Conservation (phyloP, 2,888 invertebrate species). For the Orchesellides sinensis region DNA sequence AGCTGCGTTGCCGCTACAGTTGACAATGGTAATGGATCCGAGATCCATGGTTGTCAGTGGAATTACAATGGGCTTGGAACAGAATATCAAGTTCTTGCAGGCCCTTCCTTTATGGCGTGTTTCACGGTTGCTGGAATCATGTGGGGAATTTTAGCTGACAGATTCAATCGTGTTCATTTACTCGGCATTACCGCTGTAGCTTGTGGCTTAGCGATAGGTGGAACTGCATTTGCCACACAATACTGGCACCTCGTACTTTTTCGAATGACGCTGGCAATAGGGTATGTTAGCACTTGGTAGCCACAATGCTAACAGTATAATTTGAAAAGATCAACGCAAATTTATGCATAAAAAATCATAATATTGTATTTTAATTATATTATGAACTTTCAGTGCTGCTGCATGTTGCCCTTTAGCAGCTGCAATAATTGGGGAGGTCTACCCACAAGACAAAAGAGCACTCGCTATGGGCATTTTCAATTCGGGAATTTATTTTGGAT, state of each 20-base stretch:
- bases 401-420: constrained; percentile 93
- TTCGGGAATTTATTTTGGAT: constrained; percentile 97
- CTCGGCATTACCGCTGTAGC: constrained; percentile 87
- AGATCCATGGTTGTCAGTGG: constrained; percentile 89
- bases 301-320: too few relatives aligned
- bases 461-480: constrained; percentile 95
- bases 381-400: constrained; percentile 81
- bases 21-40: constrained; percentile 63
- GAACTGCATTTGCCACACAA: constrained; percentile 90
- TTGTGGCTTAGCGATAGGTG: constrained; percentile 88
- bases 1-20: constrained; percentile 78
- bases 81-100: constrained; percentile 94
- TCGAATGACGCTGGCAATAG: constrained; percentile 91
- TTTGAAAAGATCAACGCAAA: too few relatives aligned
- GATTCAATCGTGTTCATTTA: constrained; percentile 82
- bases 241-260: constrained; percentile 94
- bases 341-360: not conserved
- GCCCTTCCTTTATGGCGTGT: constrained; percentile 94
- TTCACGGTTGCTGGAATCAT: constrained; percentile 93
- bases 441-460: constrained; percentile 82
- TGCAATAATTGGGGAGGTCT: constrained; percentile 87
- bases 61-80: constrained; percentile 94
- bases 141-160: constrained; percentile 90
- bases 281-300: constrained; percentile 80
- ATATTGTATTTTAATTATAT: not conserved